Percentiles rank a stretch among this genome's conserved stretches.
Evolutionary conservation across 2,888 invertebrate species (phyloP).

Genomic region (Tetragonula carbonaria): DNA sequence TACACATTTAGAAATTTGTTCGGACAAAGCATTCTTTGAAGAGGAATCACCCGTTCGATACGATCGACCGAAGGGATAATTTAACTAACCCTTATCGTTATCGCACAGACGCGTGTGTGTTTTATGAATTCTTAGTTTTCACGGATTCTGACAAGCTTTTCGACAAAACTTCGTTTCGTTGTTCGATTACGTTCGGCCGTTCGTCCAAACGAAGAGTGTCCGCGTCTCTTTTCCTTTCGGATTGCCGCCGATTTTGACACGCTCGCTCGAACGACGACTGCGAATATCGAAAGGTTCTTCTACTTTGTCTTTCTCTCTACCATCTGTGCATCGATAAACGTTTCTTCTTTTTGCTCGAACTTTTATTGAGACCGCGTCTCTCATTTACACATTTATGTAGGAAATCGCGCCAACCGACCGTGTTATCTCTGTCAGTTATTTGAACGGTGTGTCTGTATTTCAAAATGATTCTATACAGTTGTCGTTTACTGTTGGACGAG

Average conservation of each 20-base stretch:
- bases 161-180: constrained; percentile 11
- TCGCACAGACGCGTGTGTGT: constrained; percentile 6
- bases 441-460: not conserved
- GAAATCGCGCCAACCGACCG: not conserved
- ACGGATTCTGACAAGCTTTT: not conserved
- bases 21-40: constrained; percentile 39
- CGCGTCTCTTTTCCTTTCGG: not conserved
- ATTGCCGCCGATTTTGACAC: not conserved
- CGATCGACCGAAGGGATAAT: constrained; percentile 52
- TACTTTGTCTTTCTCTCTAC: not conserved
- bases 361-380: not conserved
- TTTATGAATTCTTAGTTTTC: not conserved
- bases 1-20: constrained; percentile 54
- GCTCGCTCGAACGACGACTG: not conserved
- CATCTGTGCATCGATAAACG: constrained; percentile 17
- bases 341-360: not conserved
- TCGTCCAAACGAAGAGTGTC: constrained; percentile 4
- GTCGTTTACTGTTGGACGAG: not conserved
- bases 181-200: constrained; percentile 13
- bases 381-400: not conserved
- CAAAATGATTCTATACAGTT: not conserved
- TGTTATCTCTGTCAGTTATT: not conserved
- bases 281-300: not conserved
- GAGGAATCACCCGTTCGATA: constrained; percentile 30
- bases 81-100: constrained; percentile 23